Conservation (phyloP, 1,140 invertebrate species). For the Heliconius congener region DNA sequence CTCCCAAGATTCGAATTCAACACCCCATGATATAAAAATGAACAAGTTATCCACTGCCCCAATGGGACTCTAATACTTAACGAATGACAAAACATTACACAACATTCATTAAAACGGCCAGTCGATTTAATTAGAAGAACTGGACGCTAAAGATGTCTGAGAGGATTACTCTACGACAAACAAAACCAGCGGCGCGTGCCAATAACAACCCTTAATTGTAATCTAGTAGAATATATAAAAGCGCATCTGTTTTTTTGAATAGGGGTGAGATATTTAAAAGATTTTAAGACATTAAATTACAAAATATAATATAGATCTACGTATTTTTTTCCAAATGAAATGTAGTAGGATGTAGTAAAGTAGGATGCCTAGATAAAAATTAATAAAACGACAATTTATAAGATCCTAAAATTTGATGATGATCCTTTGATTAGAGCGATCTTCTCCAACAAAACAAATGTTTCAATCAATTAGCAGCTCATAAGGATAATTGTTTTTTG, state of each 20-base stretch:
- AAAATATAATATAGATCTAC: too few species aligned
- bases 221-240: not conserved
- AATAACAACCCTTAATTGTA: conserved; percentile 11
- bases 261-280: not conserved
- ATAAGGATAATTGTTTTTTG: too few species aligned
- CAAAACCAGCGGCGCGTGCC: not conserved
- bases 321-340: too few species aligned
- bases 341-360: too few species aligned
- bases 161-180: not conserved
- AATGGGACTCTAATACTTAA: not conserved
- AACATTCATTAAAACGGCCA: conserved; percentile 11
- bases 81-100: not conserved
- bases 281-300: not conserved
- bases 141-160: conserved; percentile 9
- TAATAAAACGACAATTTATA: too few species aligned
- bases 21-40: not conserved
- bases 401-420: too few species aligned
- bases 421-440: too few species aligned
- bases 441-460: too few species aligned
- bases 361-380: too few species aligned
- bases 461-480: too few species aligned
- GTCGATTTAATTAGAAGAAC: conserved; percentile 14
- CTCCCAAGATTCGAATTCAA: too few species aligned
- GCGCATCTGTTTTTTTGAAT: not conserved
- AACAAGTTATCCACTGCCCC: not conserved